These are phyloP conservation scores for Chinchilla lanigera DNA, from an alignment of 2,113 vertebrate genomes.

Conservation along the genomic window DNA sequence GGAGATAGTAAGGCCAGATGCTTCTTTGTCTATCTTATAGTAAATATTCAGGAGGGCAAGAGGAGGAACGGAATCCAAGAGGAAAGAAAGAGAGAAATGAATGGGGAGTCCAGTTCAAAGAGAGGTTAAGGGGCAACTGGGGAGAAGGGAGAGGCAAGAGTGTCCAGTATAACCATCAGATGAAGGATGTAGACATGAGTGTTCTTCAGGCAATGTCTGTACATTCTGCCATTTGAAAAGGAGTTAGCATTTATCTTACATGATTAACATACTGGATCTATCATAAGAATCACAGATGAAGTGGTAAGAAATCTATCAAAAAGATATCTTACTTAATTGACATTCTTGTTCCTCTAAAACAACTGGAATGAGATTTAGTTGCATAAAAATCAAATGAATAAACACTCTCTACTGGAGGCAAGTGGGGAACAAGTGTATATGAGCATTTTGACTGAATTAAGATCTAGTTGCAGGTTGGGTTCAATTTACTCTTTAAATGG, in stretches of 20 bases:
- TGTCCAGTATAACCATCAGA: neutral
- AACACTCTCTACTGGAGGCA: neutral
- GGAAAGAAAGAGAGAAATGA: neutral
- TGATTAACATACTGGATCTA: neutral
- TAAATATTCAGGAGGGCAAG: neutral
- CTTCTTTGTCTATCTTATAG: neutral
- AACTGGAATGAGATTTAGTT: neutral
- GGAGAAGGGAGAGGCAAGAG: neutral
- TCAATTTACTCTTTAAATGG: neutral
- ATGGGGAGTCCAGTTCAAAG: neutral
- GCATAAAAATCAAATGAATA: neutral
- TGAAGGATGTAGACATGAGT: neutral
- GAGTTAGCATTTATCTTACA: neutral
- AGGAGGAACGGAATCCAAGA: neutral
- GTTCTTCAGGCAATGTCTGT: no score
- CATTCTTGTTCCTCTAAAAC: neutral
- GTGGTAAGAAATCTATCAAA: neutral
- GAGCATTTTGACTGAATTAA: neutral
- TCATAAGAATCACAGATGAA: neutral
- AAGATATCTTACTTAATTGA: neutral
- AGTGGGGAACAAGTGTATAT: neutral
- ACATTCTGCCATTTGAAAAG: neutral
- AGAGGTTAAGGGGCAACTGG: neutral
- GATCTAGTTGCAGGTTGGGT: neutral
- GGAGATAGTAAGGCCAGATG: neutral